These are phyloP conservation scores for Garra rufa DNA, from an alignment of 2,113 vertebrate species.

Conservation along the genomic window DNA sequence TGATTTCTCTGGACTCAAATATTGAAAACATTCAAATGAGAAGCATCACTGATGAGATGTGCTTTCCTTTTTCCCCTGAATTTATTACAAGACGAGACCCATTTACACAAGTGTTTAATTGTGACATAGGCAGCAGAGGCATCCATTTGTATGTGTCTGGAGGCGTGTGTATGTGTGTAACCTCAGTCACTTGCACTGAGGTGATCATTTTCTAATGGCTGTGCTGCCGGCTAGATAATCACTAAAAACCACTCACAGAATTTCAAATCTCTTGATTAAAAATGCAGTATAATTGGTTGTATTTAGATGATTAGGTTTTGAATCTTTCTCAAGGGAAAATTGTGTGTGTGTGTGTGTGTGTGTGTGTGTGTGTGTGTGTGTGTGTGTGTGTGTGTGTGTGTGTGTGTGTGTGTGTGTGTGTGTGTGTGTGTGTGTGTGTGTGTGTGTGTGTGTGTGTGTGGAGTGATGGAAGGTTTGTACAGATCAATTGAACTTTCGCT, in stretches of 20 bases:
- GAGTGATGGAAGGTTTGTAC: background rate
- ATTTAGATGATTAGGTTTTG: slow-evolving; percentile 15
- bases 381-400: background rate
- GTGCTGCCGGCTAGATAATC: slow-evolving; percentile 31
- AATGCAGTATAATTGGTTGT: slow-evolving; percentile 28
- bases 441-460: background rate
- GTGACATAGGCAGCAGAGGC: background rate
- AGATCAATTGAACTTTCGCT: background rate
- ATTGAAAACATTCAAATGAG: background rate
- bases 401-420: slow-evolving; percentile 4
- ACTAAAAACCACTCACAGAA: slow-evolving; percentile 27
- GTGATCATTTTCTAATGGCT: slow-evolving; percentile 44
- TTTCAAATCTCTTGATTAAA: slow-evolving; percentile 40
- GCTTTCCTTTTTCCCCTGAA: background rate
- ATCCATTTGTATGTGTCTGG: slow-evolving; percentile 13
- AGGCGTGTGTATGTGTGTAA: background rate
- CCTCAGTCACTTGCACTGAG: slow-evolving; percentile 14
- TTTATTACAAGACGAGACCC: background rate
- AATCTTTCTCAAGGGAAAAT: background rate
- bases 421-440: background rate
- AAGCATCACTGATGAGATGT: slow-evolving; percentile 9
- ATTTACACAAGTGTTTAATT: slow-evolving; percentile 28
- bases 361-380: slow-evolving; percentile 1
- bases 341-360: background rate
- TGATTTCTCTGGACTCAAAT: slow-evolving; percentile 5